Evolutionary conservation across 2,113 vertebrate genomes (phyloP).

Genomic region (Spermophilus dauricus): DNA sequence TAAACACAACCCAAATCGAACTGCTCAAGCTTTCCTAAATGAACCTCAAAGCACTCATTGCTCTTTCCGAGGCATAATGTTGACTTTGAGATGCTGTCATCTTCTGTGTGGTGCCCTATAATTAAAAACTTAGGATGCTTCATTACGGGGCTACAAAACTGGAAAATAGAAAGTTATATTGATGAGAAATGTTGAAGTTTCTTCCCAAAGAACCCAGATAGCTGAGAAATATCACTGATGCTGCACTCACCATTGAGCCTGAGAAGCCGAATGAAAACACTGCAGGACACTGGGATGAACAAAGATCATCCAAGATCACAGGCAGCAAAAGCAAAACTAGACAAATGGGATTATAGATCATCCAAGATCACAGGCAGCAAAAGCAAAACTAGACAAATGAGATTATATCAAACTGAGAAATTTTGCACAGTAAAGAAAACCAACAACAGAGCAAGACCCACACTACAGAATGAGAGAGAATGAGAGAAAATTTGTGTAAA

Average conservation of each 20-base stretch:
- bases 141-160: constrained; percentile 21
- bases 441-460: neutral
- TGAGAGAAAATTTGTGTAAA: neutral
- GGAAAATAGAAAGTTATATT: neutral
- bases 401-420: neutral
- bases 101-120: neutral
- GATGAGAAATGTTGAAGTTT: neutral
- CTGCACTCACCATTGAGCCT: neutral
- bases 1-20: constrained; percentile 55
- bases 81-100: constrained; percentile 45
- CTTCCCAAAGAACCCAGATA: constrained; percentile 5
- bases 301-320: neutral
- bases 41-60: constrained; percentile 51
- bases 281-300: neutral
- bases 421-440: neutral
- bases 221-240: neutral
- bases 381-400: neutral
- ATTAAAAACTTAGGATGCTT: constrained; percentile 58
- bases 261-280: neutral
- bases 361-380: neutral
- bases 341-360: neutral
- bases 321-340: neutral
- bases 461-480: neutral
- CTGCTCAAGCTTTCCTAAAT: constrained; percentile 46
- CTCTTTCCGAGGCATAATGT: constrained; percentile 42